A percentile compares a stretch with the other conserved stretches of the same genome.
Evolutionary conservation across 2,113 vertebrate genomes (phyloP).

Genomic region (Cyprinus carpio): DNA sequence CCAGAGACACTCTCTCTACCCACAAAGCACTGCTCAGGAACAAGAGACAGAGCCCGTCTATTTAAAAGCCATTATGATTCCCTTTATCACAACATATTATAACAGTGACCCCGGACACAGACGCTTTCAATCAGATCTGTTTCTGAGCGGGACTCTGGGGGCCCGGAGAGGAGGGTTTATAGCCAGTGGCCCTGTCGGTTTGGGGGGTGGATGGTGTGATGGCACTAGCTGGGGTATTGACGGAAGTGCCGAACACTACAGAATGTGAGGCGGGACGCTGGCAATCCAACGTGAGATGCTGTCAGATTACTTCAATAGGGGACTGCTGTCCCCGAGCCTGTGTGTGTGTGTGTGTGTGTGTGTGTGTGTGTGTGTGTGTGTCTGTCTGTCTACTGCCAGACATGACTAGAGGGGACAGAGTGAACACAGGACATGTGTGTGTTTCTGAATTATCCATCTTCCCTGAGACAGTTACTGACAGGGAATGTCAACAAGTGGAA

Average conservation of each 20-base stretch:
- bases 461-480: neutral
- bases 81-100: constrained; percentile 84
- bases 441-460: constrained; percentile 37
- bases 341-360: constrained; percentile 25
- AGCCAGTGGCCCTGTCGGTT: constrained; percentile 52
- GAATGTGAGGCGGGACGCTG: constrained; percentile 39
- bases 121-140: constrained; percentile 61
- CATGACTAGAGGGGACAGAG: constrained; percentile 44
- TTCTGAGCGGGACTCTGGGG: constrained; percentile 54
- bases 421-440: neutral
- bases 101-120: constrained; percentile 66
- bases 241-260: constrained; percentile 39
- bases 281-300: constrained; percentile 42
- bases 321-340: constrained; percentile 21
- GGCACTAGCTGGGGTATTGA: constrained; percentile 53
- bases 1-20: constrained; percentile 63
- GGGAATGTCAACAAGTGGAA: neutral
- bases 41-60: constrained; percentile 69
- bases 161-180: constrained; percentile 45
- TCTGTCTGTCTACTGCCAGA: constrained; percentile 33
- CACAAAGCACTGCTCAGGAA: constrained; percentile 67
- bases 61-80: constrained; percentile 85
- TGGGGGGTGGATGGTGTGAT: constrained; percentile 51
- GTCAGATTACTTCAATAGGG: constrained; percentile 35
- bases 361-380: constrained; percentile 25